These are phyloP conservation scores for Amphipoea lucens DNA, from an alignment of 2,888 invertebrate species.

Conservation along the genomic window DNA sequence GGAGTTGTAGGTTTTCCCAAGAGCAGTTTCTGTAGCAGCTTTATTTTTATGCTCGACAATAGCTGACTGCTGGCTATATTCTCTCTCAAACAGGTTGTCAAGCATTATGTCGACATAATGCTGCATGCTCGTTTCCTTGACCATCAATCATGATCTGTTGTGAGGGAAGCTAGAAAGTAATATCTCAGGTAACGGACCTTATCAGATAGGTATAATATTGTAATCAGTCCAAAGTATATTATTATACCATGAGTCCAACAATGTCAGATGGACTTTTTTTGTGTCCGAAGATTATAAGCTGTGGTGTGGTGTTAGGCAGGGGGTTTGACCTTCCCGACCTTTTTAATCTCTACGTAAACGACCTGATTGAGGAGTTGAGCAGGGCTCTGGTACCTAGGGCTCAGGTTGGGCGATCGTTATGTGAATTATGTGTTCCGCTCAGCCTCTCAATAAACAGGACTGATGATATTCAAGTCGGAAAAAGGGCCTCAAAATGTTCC, in stretches of 20 bases:
- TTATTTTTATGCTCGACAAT: too few species aligned
- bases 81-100: too few species aligned
- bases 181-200: not conserved
- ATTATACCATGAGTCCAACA: too few species aligned
- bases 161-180: not conserved
- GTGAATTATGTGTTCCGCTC: not conserved
- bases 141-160: not conserved
- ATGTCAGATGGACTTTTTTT: not conserved
- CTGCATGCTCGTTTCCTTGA: too few species aligned
- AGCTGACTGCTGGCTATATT: too few species aligned
- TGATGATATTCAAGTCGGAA: not conserved
- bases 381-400: too few species aligned
- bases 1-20: too few species aligned
- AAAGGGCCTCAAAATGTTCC: not conserved
- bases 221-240: not conserved
- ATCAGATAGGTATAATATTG: slow-evolving; percentile 7
- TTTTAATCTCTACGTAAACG: not conserved
- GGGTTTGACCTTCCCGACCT: not conserved
- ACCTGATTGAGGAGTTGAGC: slow-evolving; percentile 3
- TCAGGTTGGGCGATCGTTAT: not conserved
- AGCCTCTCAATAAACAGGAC: not conserved
- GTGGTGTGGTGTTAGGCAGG: not conserved
- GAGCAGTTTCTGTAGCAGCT: too few species aligned
- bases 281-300: not conserved
- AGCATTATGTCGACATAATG: not conserved